A percentile compares a stretch with the other conserved stretches of the same genome.
Conservation (phyloP, 2,888 invertebrate genomes). For the Urechis unicinctus region DNA sequence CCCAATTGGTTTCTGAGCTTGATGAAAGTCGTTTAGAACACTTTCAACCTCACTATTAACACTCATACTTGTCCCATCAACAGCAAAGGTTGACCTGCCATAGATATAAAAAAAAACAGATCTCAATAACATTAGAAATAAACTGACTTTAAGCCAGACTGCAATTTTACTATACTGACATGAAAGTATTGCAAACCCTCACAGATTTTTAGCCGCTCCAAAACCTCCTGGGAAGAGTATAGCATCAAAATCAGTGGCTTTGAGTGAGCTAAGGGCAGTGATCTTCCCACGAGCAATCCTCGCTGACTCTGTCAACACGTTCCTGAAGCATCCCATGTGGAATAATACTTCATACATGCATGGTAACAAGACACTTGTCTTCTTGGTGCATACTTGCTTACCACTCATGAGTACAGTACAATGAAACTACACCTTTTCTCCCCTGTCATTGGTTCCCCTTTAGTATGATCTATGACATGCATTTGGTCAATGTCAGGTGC, state of each 20-base stretch:
- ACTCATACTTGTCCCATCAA: slow-evolving; percentile 52
- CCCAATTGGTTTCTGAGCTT: slow-evolving; percentile 56
- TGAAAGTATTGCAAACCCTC: slow-evolving; percentile 25
- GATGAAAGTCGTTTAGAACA: slow-evolving; percentile 54
- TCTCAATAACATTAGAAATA: too few relatives aligned
- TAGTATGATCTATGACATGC: slow-evolving; percentile 53
- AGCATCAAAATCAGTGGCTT: slow-evolving; percentile 50
- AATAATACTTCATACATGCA: not conserved
- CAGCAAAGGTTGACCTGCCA: slow-evolving; percentile 55
- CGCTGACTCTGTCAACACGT: slow-evolving; percentile 56
- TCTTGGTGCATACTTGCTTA: too few relatives aligned
- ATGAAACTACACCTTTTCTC: slow-evolving; percentile 30
- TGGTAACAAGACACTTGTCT: too few relatives aligned
- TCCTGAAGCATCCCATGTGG: slow-evolving; percentile 36
- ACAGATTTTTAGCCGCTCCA: slow-evolving; percentile 58
- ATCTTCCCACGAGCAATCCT: slow-evolving; percentile 54
- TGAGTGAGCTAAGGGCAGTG: slow-evolving; percentile 49
- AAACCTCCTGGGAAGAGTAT: slow-evolving; percentile 59
- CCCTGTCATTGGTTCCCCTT: slow-evolving; percentile 40
- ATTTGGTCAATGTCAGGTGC: slow-evolving; percentile 53
- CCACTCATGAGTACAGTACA: too few relatives aligned
- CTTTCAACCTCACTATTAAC: slow-evolving; percentile 53
- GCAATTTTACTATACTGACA: too few relatives aligned
- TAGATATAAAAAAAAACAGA: too few relatives aligned
- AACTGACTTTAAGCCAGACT: too few relatives aligned